phyloP scores from a whole-genome alignment of 2,888 invertebrate genomes.

The Mythimna albipuncta region DNA sequence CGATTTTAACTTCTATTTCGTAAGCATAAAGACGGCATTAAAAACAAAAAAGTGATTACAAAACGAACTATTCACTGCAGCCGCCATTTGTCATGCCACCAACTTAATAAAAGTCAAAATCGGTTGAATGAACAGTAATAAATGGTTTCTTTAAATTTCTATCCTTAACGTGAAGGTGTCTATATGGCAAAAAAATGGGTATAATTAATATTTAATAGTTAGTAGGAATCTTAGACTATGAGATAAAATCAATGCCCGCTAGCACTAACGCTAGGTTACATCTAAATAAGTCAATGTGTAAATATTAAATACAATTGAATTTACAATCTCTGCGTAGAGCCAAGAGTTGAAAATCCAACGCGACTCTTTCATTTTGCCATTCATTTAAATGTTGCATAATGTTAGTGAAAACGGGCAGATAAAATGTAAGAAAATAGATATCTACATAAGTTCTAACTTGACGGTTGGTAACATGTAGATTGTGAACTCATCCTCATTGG shows the following conservation, averaged over 20 bases:
- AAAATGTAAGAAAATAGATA: not conserved
- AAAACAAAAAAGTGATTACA: no score
- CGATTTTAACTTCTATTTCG: no score
- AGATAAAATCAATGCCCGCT: not conserved
- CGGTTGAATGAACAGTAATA: no score
- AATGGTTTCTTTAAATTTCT: no score
- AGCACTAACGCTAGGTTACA: not conserved
- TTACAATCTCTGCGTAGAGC: not conserved
- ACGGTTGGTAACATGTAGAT: conserved; percentile 95
- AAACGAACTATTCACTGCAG: no score
- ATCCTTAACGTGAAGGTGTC: no score
- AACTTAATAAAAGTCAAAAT: no score
- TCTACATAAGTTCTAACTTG: conserved; percentile 91
- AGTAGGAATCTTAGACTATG: not conserved
- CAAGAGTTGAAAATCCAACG: not conserved
- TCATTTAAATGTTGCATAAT: not conserved
- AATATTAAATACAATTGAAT: not conserved
- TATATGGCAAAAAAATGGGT: not conserved
- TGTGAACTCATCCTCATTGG: conserved; percentile 95
- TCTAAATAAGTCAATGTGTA: not conserved
- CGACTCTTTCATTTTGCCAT: not conserved
- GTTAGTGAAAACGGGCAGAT: not conserved
- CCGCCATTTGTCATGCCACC: no score
- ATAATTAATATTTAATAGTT: not conserved
- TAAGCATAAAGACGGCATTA: no score